Conservation (phyloP, 2,888 invertebrate species). For the Philonicus albiceps region DNA sequence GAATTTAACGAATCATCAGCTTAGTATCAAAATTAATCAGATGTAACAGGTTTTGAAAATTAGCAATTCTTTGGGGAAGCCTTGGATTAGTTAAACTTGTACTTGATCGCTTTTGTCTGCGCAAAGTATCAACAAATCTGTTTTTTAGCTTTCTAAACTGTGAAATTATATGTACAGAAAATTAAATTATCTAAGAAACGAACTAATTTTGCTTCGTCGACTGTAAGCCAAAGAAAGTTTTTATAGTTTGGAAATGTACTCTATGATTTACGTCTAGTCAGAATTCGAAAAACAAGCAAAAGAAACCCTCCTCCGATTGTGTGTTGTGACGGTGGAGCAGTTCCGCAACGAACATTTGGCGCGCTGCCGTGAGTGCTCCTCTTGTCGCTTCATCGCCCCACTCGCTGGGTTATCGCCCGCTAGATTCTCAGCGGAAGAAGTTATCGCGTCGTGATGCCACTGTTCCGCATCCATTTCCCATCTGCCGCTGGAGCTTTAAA, state of each 20-base stretch:
- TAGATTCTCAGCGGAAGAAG: neutral
- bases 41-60: too few relatives aligned
- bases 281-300: neutral
- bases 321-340: neutral
- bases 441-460: neutral
- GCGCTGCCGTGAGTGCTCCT: neutral
- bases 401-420: neutral
- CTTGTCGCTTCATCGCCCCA: neutral
- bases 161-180: neutral
- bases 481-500: conserved; percentile 5
- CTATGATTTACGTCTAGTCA: neutral
- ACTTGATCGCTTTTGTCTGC: too few relatives aligned
- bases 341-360: neutral
- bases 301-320: neutral
- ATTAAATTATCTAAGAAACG: neutral
- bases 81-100: too few relatives aligned
- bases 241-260: neutral
- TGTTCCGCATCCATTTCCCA: neutral
- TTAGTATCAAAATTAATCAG: too few relatives aligned
- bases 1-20: too few relatives aligned
- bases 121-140: neutral
- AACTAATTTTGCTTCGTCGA: neutral
- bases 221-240: neutral
- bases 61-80: too few relatives aligned
- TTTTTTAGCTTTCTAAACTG: neutral